Conservation (phyloP, 1,140 invertebrate genomes). For the Ips nitidus region DNA sequence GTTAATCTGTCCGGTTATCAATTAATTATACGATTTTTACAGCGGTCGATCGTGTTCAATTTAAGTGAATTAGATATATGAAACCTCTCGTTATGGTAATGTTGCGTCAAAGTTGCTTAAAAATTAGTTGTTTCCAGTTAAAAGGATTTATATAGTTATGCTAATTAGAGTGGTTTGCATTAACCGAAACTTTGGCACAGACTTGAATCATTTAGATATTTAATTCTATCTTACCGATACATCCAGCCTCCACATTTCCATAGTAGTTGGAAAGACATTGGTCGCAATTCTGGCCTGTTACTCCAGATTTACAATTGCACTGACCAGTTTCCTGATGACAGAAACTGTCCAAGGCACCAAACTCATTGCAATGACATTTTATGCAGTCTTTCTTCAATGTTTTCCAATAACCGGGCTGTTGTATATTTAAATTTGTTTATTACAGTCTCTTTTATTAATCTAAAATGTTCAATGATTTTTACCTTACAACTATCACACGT, state of each 20-base stretch:
- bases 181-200: no score
- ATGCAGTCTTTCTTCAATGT: slow-evolving; percentile 65
- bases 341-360: slow-evolving; percentile 65
- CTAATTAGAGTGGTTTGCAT: no score
- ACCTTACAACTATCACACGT: slow-evolving; percentile 89
- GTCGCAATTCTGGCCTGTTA: slow-evolving; percentile 80
- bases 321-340: slow-evolving; percentile 79
- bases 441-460: background rate
- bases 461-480: background rate
- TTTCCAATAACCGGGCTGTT: slow-evolving; percentile 73
- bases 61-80: no score
- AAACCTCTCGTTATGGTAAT: background rate
- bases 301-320: slow-evolving; percentile 83
- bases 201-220: no score
- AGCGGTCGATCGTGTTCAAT: no score
- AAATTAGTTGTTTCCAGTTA: background rate
- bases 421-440: slow-evolving; percentile 3
- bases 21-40: no score
- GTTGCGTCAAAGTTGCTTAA: background rate
- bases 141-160: background rate
- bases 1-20: no score
- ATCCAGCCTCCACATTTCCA: slow-evolving; percentile 80
- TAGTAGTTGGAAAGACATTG: slow-evolving; percentile 77
- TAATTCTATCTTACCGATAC: slow-evolving; percentile 62
- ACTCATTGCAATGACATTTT: slow-evolving; percentile 71